Percentiles rank a stretch among this genome's conserved stretches.
These are phyloP conservation scores for Dunckerocampus dactyliophorus DNA, from an alignment of 2,113 vertebrate species.

Conservation along the genomic window DNA sequence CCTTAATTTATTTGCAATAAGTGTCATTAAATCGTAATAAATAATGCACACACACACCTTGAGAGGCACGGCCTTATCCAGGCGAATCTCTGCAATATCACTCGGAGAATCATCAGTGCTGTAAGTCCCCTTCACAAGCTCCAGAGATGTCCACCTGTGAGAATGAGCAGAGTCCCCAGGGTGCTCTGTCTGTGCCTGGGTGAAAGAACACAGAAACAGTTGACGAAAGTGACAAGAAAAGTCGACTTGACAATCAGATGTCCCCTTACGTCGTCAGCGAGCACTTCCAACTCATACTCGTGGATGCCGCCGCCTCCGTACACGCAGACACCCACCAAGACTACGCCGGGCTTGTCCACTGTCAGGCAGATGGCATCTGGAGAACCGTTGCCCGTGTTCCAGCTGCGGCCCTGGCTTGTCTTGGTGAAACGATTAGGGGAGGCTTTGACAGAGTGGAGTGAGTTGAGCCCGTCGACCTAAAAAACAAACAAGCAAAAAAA, in stretches of 20 bases:
- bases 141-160: constrained; percentile 96
- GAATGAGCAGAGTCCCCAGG: constrained; percentile 92
- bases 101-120: constrained; percentile 96
- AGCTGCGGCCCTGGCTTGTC: constrained; percentile 97
- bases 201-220: neutral
- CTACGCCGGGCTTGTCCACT: constrained; percentile 91
- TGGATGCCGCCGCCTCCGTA: constrained; percentile 98
- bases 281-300: constrained; percentile 94
- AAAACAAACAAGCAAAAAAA: neutral
- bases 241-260: neutral
- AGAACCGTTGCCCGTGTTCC: constrained; percentile 98
- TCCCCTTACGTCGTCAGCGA: constrained; percentile 91
- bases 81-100: constrained; percentile 94
- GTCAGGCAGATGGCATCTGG: constrained; percentile 97
- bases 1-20: neutral
- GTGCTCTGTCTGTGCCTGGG: constrained; percentile 86
- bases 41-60: constrained; percentile 75
- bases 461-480: constrained; percentile 91
- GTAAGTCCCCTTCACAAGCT: constrained; percentile 96
- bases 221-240: neutral
- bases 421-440: constrained; percentile 95
- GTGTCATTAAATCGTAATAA: too few species aligned
- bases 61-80: constrained; percentile 94
- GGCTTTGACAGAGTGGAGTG: constrained; percentile 93
- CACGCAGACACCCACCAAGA: constrained; percentile 95